These are phyloP conservation scores for Menidia menidia DNA, from an alignment of 2,797 vertebrate species.

Conservation along the genomic window DNA sequence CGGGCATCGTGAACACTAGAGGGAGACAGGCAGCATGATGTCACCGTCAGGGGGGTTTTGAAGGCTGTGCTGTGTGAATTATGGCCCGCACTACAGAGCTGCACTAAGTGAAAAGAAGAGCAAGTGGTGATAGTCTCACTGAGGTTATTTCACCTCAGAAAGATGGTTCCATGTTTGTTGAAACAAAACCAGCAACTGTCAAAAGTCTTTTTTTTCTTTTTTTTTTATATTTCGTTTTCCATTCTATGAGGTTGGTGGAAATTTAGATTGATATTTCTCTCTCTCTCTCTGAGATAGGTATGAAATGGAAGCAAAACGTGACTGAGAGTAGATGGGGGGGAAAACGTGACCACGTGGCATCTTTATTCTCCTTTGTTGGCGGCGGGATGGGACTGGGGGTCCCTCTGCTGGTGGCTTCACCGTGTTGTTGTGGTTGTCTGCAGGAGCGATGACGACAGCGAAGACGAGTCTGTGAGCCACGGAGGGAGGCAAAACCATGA, in stretches of 20 bases:
- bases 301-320: constrained; percentile 42
- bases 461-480: constrained; percentile 89
- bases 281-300: constrained; percentile 5
- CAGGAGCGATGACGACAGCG: constrained; percentile 92
- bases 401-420: constrained; percentile 70
- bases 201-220: background rate
- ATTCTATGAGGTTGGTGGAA: constrained; percentile 20
- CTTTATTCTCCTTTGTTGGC: constrained; percentile 38
- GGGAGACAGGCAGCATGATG: constrained; percentile 58
- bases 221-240: background rate
- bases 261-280: constrained; percentile 10
- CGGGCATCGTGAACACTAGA: constrained; percentile 54
- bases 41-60: constrained; percentile 11
- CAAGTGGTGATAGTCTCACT: background rate
- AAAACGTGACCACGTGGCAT: constrained; percentile 43
- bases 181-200: constrained; percentile 18
- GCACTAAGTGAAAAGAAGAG: constrained; percentile 13
- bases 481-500: constrained; percentile 93
- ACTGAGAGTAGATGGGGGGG: constrained; percentile 38
- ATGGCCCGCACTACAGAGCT: background rate
- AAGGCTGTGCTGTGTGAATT: constrained; percentile 15
- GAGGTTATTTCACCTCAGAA: too few species aligned
- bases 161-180: background rate
- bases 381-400: constrained; percentile 2
- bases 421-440: constrained; percentile 1